A percentile compares a stretch with the other conserved stretches of the same genome.
Conservation (phyloP, 2,797 vertebrate species). For the Sphenopsis melanotis region DNA sequence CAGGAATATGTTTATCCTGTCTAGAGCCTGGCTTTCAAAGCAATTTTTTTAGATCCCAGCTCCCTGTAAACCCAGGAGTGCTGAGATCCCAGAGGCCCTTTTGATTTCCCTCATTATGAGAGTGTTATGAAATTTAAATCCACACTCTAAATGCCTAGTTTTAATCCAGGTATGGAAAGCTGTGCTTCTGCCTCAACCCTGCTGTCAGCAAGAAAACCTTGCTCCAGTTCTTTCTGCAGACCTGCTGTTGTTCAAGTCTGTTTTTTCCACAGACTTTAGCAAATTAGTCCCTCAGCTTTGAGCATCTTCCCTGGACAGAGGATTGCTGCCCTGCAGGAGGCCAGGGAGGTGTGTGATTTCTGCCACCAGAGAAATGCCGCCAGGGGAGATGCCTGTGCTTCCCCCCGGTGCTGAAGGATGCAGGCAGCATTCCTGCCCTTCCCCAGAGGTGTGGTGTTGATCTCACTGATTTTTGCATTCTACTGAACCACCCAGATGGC, state of each 20-base stretch:
- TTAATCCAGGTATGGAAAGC: not conserved
- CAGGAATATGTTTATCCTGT: not conserved
- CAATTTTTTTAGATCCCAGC: not conserved
- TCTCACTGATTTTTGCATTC: not conserved
- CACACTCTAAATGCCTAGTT: not conserved
- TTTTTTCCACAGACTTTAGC: not conserved
- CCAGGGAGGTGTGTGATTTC: not conserved
- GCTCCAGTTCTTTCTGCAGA: not conserved
- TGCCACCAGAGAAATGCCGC: not conserved
- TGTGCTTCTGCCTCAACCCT: not conserved
- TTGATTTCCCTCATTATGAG: not conserved
- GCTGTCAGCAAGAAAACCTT: not conserved
- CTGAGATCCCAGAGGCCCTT: not conserved
- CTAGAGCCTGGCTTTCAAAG: not conserved
- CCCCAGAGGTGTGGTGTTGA: not conserved
- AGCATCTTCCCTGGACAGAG: not conserved
- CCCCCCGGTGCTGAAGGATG: not conserved
- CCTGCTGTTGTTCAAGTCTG: too few species aligned
- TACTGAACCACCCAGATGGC: not conserved
- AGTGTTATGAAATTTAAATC: not conserved
- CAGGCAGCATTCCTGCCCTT: not conserved
- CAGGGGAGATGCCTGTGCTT: not conserved
- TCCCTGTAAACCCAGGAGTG: not conserved
- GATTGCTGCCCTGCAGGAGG: not conserved
- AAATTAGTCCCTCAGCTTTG: not conserved